These are phyloP conservation scores for Xiphorhynchus elegans DNA, from an alignment of 2,113 vertebrate species.

Conservation along the genomic window DNA sequence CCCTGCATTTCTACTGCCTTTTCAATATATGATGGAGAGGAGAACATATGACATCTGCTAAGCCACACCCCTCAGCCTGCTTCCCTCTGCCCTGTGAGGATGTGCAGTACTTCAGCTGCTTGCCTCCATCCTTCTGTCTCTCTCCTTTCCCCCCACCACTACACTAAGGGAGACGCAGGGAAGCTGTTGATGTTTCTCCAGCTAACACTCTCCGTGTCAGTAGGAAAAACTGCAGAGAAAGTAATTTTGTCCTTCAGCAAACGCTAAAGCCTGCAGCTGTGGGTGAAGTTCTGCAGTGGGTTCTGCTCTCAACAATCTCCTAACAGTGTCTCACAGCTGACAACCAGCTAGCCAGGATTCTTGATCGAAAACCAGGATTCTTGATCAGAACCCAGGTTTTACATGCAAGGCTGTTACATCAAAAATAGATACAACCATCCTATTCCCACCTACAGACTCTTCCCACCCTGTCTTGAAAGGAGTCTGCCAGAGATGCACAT, in stretches of 20 bases:
- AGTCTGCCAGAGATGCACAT: accelerated
- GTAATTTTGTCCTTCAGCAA: neutral
- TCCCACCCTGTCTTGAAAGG: neutral
- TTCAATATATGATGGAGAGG: neutral
- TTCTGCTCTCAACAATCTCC: neutral
- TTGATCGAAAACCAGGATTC: neutral
- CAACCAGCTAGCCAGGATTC: neutral
- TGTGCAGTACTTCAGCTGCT: neutral
- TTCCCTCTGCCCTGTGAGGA: neutral
- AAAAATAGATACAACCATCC: neutral
- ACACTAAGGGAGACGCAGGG: neutral
- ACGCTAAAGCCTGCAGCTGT: neutral
- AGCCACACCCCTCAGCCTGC: neutral
- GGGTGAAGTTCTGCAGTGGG: neutral
- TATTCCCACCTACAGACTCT: neutral
- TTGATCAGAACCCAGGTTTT: neutral
- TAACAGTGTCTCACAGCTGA: neutral
- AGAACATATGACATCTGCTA: neutral
- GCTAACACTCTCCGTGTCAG: neutral
- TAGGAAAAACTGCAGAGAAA: neutral
- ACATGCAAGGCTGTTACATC: neutral
- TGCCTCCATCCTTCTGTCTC: neutral
- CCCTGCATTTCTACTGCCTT: neutral
- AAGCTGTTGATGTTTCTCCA: neutral
- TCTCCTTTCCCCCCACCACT: neutral